Base-by-base conservation (phyloP, 2,113 vertebrate genomes). In the Baryphthengus martii region DNA sequence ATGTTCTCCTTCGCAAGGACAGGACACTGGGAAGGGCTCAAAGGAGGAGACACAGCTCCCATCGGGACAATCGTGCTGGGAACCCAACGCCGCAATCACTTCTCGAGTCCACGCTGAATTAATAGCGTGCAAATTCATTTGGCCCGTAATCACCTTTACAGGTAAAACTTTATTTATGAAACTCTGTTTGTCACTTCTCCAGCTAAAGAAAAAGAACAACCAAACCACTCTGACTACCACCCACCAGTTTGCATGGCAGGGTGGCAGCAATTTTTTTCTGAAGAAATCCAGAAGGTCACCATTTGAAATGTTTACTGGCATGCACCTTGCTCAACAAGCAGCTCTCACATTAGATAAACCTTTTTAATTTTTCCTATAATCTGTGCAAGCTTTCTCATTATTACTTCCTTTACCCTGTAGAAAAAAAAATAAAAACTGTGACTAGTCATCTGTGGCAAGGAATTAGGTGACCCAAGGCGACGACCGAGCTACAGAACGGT, bases 281-380 rank as follows among this genome's bases (percentile, higher is more conserved):
- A 71, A 31, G 29, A 50, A 58, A 21, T 6, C 28, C 12, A 10
- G 56, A 79, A 59, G 78, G 65, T 17, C 4, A 1, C 52, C 24
- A n/a, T 0, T 1, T 3, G 5, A 24, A 77, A 49, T 0, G 28
- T 14, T 71, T 71, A 25, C 49, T 37, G 44, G 62, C n/a, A 40
- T 0, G 2, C 42, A 28, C 35, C 53, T 28, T 49, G 21, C 35
- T 83, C 8, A 4, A 19, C 16, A 44, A 74, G 50, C 63, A 91
- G 61, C 50, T 66, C 58, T 31, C 17, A 6, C 11, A 14, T 6
- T 16, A 19, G 11, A 50, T 23, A 52, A 80, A 35, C 40, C 11
- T 59, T 33, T 83, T 10, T n/a, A n/a, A n/a, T n/a, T n/a, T 1
- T 1, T 2, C 14, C 40, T 42, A 25, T 24, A 76, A 31, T 16